phyloP scores from a whole-genome alignment of 2,797 vertebrate species.

The Lepilemur septentrionalis region DNA sequence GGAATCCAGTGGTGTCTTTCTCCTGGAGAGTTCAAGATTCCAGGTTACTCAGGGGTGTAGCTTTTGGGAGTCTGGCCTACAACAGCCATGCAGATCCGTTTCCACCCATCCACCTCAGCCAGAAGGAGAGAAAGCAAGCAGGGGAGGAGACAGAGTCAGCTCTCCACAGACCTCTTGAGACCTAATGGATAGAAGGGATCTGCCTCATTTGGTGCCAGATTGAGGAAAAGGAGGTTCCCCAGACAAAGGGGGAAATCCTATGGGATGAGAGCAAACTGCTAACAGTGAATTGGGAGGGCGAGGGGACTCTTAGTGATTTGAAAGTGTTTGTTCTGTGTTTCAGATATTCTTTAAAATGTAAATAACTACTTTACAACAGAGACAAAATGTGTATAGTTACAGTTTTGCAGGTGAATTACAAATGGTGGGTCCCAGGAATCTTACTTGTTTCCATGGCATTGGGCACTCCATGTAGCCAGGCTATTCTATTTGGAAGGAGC shows the following conservation, averaged over 20 bases:
- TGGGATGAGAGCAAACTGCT: not conserved
- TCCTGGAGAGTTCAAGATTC: not conserved
- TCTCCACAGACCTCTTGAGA: not conserved
- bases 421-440: not conserved
- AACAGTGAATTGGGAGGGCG: not conserved
- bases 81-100: not conserved
- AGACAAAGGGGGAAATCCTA: not conserved
- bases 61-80: not conserved
- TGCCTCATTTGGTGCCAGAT: not conserved
- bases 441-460: not conserved
- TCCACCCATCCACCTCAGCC: not conserved
- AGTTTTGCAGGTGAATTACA: not conserved
- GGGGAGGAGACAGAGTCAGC: not conserved
- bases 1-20: not conserved
- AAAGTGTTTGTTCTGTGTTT: not conserved
- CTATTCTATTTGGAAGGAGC: not conserved
- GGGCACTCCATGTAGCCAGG: not conserved
- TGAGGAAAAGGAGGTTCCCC: not conserved
- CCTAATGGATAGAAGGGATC: not conserved
- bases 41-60: not conserved
- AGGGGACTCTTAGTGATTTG: not conserved
- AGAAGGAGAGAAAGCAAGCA: not conserved
- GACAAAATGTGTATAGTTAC: not conserved
- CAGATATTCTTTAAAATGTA: not conserved
- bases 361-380: not conserved